phyloP scores from a whole-genome alignment of 2,888 invertebrate species.

The Nemotelus pantherinus region DNA sequence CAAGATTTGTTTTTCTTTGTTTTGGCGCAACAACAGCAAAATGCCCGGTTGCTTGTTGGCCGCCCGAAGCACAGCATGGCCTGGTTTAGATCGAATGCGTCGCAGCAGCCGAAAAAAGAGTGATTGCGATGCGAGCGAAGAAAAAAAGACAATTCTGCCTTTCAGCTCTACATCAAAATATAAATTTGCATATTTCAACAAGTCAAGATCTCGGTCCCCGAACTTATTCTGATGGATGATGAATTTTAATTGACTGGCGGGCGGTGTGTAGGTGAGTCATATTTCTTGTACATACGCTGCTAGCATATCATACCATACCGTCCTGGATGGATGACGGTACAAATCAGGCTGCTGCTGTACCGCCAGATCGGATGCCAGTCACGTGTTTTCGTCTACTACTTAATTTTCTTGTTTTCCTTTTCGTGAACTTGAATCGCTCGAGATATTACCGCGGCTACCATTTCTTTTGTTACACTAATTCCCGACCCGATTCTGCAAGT shows the following conservation, averaged over 20 bases:
- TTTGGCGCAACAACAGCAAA: neutral
- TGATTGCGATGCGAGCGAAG: too few species aligned
- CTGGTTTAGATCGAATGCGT: neutral
- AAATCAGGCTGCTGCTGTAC: neutral
- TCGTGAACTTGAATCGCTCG: constrained; percentile 28
- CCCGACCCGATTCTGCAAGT: neutral
- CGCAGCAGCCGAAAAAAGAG: constrained; percentile 29
- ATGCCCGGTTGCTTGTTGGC: neutral
- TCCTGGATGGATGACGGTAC: neutral
- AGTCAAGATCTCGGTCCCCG: constrained; percentile 46
- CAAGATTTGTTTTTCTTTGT: neutral
- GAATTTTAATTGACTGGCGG: constrained; percentile 46
- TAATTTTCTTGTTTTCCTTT: constrained; percentile 36
- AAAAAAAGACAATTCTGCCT: constrained; percentile 3
- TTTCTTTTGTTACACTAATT: constrained; percentile 47
- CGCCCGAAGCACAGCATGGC: neutral
- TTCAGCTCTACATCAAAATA: constrained; percentile 38
- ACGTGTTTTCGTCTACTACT: constrained; percentile 42
- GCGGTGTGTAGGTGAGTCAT: constrained; percentile 49
- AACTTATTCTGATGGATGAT: constrained; percentile 50
- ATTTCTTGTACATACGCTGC: constrained; percentile 18
- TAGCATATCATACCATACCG: neutral
- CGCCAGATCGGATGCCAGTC: constrained; percentile 45
- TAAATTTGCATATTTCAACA: constrained; percentile 51
- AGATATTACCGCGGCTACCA: constrained; percentile 37